Base-by-base conservation (phyloP, 2,888 invertebrate genomes). In the Linyphia triangularis region DNA sequence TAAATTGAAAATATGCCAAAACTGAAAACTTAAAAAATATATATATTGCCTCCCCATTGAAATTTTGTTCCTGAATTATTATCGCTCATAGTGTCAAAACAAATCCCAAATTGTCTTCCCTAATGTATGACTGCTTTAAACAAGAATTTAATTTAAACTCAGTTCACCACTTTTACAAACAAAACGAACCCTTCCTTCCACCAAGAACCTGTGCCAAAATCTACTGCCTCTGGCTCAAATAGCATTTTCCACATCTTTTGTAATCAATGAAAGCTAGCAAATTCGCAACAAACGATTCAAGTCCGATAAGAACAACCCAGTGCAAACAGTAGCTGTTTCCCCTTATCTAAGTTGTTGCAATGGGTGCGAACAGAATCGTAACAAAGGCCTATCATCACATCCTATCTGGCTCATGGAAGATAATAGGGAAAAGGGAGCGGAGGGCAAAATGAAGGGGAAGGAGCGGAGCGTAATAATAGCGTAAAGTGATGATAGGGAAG, bases 341-440 rank as follows among this genome's bases (percentile, higher is more conserved):
- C 61, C 78, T 85, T 85, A 85, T 85, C 85, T 72, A 51, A 70
- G 85, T 79, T 78, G 70, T 79, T 72, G 78, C 85, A 70, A 79
- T 70, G 85, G 72, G 51, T 65, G 30, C 70, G 79, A 85, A 79
- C 85, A 79, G 78, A 65, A 43, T 63, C 79, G 61, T 85, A 85
- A 85, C 79, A 85, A 85, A 79, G 72, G 72, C 85, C 79, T 85
- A 85, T 85, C 85, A 43, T 72, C 70, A 79, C 61, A 85, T 72
- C 59, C 85, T 70, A 72, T 85, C 78, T 85, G 59, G 72, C 57
- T 70, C 30, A 63, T 61, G 63, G 79, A 70, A 78, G 79, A 85
- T 85, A 85, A 79, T 70, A 70, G 72, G 51, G 26, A 59, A 69
- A 30, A n/a, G 84, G 51, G 70, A 72, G 72, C 37, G 33, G 30